Evolutionary conservation across 2,113 vertebrate genomes (phyloP).

Genomic region (Colossoma macropomum): DNA sequence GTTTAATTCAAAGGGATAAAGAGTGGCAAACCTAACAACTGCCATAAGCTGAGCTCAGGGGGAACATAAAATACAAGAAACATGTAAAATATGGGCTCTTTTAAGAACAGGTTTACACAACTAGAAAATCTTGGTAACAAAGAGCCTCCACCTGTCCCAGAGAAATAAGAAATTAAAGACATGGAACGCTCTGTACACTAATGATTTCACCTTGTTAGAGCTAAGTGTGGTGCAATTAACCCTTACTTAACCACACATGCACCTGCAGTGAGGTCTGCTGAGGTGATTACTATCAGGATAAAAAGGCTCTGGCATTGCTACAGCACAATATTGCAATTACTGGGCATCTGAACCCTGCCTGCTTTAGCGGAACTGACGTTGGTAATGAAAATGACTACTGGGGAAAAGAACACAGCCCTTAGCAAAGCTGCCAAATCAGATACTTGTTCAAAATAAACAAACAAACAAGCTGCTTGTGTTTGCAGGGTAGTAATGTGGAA

Average conservation of each 20-base stretch:
- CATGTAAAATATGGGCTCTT: no score
- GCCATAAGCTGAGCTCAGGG: no score
- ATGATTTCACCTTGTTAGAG: neutral
- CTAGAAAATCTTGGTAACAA: neutral
- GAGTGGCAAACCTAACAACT: no score
- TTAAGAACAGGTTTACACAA: neutral
- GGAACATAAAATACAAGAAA: no score
- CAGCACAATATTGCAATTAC: neutral
- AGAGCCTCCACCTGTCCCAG: neutral
- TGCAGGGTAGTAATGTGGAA: neutral
- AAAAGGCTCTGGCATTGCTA: neutral
- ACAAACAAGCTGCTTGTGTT: neutral
- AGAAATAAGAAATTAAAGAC: neutral
- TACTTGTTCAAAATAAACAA: neutral
- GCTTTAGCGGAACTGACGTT: no score
- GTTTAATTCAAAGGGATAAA: no score
- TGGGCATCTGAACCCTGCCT: no score
- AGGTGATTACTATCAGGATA: neutral
- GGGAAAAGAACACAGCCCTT: neutral
- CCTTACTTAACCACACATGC: neutral
- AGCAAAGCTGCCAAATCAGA: neutral
- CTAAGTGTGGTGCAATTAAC: neutral
- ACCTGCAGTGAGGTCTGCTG: neutral
- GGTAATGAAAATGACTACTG: neutral
- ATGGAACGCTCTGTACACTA: neutral